Evolutionary conservation across 37 sponge, comb jelly and placozoan genomes (phyloP), one percentile per base, ranked within the genome.

Genomic region (Chondrosia reniformis): DNA sequence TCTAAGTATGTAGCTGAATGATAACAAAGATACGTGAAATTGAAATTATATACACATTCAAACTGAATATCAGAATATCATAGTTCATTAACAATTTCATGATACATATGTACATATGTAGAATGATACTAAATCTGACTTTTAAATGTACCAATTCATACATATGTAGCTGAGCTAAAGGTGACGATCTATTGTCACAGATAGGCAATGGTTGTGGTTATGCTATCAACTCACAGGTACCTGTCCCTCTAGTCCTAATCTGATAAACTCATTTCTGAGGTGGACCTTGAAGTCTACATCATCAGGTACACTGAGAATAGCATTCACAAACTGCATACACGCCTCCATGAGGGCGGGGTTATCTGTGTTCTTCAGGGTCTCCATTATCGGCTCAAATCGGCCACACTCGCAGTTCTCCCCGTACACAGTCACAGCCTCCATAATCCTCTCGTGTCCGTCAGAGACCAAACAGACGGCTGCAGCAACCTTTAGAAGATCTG

Each of bases 381-480:
- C 63, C 36, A 92, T 76, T 12, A 92, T 82, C 12, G 89, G 89
- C 28, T 87, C 92, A 87, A 92, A 92, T 15, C 92, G 71, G 2
- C 74, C 74, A 78, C 87, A 86, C n/a, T 34, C 43, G 72, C 22
- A n/a, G 80, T 59, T 76, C 55, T 90, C 91, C 12, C 91, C 91
- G 46, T 90, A 83, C 40, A 85, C 86, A 0, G 93, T 93, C 44
- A 93, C 75, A 7, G 93, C 93, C 59, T 93, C 93, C 22, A 93
- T 71, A 13, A 93, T 79, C 39, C 83, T 61, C 30, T 88, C 89
- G 38, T 93, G 93, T 4, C 93, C 93, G 45, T 88, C 86, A 54
- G 93, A 84, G 33, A 98, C 99, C 12, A 95, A 89, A 77, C 93
- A 95, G 45, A 98, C 90, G 55, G 96, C 96, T 36, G 96, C 99